A percentile compares a stretch with the other conserved stretches of the same genome.
Conservation (phyloP, 2,113 vertebrate species). For the Dipodomys ordii region DNA sequence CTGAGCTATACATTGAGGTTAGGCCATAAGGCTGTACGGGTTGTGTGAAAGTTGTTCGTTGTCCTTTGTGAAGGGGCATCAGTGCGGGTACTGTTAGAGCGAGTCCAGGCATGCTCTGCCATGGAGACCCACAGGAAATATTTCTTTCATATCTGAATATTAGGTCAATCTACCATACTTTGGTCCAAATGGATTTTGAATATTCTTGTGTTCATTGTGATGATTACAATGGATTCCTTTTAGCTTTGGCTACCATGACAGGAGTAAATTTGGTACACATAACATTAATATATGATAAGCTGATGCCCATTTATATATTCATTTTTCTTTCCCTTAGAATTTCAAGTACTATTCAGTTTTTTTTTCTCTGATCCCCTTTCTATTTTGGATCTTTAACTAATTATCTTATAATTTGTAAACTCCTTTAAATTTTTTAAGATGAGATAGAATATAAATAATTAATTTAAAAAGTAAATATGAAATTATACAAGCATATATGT, state of each 20-base stretch:
- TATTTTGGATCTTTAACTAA: conserved; percentile 38
- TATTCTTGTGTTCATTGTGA: neutral
- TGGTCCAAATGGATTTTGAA: neutral
- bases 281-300: neutral
- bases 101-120: neutral
- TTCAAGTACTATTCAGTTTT: conserved; percentile 2
- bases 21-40: neutral
- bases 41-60: neutral
- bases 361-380: neutral
- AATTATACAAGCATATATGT: neutral
- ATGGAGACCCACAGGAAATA: neutral
- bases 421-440: neutral
- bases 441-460: neutral
- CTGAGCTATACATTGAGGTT: neutral
- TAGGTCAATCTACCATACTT: neutral
- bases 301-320: neutral
- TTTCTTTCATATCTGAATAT: neutral
- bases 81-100: neutral
- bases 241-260: conserved; percentile 1
- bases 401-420: conserved; percentile 48
- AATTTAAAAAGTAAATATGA: neutral
- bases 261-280: neutral
- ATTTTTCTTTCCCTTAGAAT: conserved; percentile 25
- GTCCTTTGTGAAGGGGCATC: neutral
- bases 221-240: conserved; percentile 17